Conservation (phyloP, 2,113 vertebrate genomes). For the Cyanoramphus novaezelandiae region DNA sequence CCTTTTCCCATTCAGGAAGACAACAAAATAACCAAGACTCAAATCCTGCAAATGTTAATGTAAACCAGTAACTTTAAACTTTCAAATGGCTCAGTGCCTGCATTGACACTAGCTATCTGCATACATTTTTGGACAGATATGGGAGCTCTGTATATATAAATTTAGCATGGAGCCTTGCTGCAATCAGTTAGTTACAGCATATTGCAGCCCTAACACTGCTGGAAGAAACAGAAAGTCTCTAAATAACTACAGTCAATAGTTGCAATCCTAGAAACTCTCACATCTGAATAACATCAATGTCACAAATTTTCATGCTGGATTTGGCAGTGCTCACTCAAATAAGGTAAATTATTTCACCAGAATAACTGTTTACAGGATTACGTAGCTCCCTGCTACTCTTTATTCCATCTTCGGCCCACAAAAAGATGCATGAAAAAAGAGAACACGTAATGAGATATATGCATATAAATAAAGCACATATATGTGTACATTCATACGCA, state of each 20-base stretch:
- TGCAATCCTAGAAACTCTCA: constrained; percentile 27
- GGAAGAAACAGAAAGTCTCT: constrained; percentile 39
- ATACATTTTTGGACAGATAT: constrained; percentile 6
- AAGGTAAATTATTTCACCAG: constrained; percentile 32
- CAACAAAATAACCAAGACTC: neutral
- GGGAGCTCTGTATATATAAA: constrained; percentile 30
- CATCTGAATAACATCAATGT: constrained; percentile 49
- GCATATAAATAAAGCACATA: neutral
- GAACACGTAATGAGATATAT: neutral
- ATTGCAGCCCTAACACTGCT: constrained; percentile 2
- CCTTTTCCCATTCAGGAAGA: constrained; percentile 15
- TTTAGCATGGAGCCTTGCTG: constrained; percentile 39
- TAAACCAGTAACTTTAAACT: constrained; percentile 50
- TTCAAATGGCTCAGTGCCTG: neutral
- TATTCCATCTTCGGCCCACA: neutral
- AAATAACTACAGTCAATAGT: neutral
- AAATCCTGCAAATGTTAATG: constrained; percentile 27
- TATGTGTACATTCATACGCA: neutral
- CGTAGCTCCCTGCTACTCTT: neutral
- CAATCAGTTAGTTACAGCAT: constrained; percentile 64
- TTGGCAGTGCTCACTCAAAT: constrained; percentile 3
- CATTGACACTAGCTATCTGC: constrained; percentile 10
- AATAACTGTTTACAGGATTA: constrained; percentile 1
- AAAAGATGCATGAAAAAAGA: neutral
- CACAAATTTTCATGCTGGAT: constrained; percentile 31